A percentile compares a stretch with the other conserved stretches of the same genome.
Evolutionary conservation across 2,113 vertebrate genomes (phyloP).

Genomic region (Lanius ludovicianus): DNA sequence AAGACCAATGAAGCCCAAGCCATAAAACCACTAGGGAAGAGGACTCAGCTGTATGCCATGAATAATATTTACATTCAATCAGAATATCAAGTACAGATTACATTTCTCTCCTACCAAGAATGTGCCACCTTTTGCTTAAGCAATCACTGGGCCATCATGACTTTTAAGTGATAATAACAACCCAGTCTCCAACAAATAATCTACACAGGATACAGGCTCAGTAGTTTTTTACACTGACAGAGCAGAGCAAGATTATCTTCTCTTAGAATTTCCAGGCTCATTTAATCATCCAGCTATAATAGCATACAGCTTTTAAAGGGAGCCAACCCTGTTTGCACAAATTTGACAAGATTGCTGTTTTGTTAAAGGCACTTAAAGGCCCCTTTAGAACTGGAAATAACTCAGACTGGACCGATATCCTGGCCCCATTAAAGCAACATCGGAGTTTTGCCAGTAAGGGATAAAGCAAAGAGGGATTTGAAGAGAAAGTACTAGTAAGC

Average conservation of each 20-base stretch:
- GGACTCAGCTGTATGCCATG: constrained; percentile 82
- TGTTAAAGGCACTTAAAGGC: constrained; percentile 25
- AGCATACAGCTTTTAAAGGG: not conserved
- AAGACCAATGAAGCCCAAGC: constrained; percentile 84
- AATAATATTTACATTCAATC: constrained; percentile 84
- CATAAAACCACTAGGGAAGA: constrained; percentile 83
- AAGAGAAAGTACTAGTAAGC: not conserved
- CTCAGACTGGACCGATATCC: not conserved
- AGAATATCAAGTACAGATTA: constrained; percentile 74
- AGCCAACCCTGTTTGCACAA: constrained; percentile 2
- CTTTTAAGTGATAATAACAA: constrained; percentile 58
- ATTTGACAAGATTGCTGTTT: constrained; percentile 27
- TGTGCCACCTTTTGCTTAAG: constrained; percentile 55
- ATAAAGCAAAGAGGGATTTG: not conserved
- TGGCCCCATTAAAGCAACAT: not conserved
- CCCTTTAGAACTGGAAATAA: not conserved
- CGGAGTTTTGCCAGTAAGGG: not conserved
- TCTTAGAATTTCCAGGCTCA: constrained; percentile 32
- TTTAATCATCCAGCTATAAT: constrained; percentile 28
- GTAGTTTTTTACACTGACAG: constrained; percentile 40
- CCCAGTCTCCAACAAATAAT: constrained; percentile 41
- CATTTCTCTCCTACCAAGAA: constrained; percentile 78
- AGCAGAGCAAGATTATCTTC: constrained; percentile 35
- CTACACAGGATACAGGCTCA: not conserved
- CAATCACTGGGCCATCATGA: constrained; percentile 43